phyloP scores from a whole-genome alignment of 2,888 invertebrate genomes.

The Cephus runcator region DNA sequence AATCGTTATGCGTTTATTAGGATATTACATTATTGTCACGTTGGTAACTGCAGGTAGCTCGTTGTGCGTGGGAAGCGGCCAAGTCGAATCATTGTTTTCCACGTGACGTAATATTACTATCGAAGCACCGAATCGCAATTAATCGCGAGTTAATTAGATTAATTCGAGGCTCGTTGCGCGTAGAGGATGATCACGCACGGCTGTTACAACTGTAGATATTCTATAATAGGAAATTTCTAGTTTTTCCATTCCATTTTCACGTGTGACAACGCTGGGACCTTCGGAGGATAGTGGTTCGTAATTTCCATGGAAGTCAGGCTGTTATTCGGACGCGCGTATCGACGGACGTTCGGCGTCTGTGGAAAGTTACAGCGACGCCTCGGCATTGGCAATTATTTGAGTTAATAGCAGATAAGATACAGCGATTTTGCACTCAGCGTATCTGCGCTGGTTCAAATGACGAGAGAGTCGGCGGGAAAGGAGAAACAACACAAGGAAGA shows the following conservation, averaged over 20 bases:
- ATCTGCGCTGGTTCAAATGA: slow-evolving; percentile 28
- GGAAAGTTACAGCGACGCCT: neutral
- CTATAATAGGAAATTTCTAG: neutral
- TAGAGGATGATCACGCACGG: neutral
- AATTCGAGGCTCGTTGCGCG: neutral
- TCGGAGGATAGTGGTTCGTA: neutral
- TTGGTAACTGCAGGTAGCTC: neutral
- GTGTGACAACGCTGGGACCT: neutral
- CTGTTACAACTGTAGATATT: neutral
- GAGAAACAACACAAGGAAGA: neutral
- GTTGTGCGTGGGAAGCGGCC: no score
- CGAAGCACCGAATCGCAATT: neutral
- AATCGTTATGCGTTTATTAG: neutral
- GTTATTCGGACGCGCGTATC: no score
- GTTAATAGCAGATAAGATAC: slow-evolving; percentile 38
- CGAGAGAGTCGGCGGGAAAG: slow-evolving; percentile 1
- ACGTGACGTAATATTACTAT: neutral
- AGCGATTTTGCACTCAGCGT: slow-evolving; percentile 24
- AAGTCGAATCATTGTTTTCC: neutral
- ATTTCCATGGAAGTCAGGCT: neutral
- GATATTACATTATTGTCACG: neutral
- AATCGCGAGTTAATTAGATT: neutral
- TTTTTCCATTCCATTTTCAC: neutral
- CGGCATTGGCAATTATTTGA: slow-evolving; percentile 37
- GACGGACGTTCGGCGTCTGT: neutral